phyloP scores from a whole-genome alignment of 1,140 invertebrate genomes.

The Hestina assimilis region DNA sequence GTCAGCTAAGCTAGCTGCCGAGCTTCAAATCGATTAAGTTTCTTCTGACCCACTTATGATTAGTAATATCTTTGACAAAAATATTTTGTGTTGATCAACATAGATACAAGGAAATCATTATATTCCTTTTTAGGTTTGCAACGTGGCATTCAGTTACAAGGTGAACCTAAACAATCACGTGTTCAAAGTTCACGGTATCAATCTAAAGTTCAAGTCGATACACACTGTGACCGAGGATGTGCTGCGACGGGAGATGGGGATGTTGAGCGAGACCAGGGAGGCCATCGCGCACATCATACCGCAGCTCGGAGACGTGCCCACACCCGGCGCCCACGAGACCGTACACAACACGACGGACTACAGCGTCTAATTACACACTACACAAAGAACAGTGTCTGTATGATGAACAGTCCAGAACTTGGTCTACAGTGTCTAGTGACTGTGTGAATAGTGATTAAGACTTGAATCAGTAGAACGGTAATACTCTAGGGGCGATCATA shows the following conservation, averaged over 20 bases:
- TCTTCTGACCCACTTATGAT: no score
- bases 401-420: no score
- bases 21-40: no score
- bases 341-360: constrained; percentile 43
- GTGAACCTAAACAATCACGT: constrained; percentile 75
- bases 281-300: constrained; percentile 62
- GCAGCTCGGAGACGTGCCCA: constrained; percentile 43
- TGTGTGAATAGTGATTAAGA: no score
- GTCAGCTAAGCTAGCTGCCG: no score
- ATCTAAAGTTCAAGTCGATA: constrained; percentile 73
- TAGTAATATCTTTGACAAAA: no score
- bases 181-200: constrained; percentile 68
- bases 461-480: no score
- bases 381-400: no score
- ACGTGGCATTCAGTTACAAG: constrained; percentile 73
- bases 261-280: constrained; percentile 48
- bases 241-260: constrained; percentile 55
- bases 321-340: constrained; percentile 55
- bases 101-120: not conserved
- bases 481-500: no score
- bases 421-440: no score
- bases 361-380: constrained; percentile 5
- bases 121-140: constrained; percentile 62
- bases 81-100: not conserved
- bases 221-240: constrained; percentile 69